phyloP scores from a whole-genome alignment of 1,140 invertebrate genomes.

The Diorhabda elongata region DNA sequence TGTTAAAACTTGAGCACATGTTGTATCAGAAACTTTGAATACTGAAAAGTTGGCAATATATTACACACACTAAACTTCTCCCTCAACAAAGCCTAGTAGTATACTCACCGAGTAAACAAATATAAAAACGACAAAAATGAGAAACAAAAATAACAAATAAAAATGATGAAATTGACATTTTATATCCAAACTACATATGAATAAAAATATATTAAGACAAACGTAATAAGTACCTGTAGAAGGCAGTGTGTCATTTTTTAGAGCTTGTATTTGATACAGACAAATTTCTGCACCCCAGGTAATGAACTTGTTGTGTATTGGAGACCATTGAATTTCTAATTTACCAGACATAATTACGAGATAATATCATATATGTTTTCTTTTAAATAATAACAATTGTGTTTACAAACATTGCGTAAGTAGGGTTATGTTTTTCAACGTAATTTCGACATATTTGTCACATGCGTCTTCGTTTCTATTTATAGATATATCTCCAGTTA shows the following conservation, averaged over 20 bases:
- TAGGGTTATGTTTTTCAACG: background rate
- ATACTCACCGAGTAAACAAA: slow-evolving; percentile 11
- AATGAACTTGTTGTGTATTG: slow-evolving; percentile 74
- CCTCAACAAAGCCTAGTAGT: slow-evolving; percentile 18
- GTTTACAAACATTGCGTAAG: background rate
- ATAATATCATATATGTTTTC: background rate
- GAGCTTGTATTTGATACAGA: slow-evolving; percentile 69
- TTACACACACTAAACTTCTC: slow-evolving; percentile 11
- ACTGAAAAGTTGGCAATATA: slow-evolving; percentile 46
- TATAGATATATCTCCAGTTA: no score
- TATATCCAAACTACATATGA: background rate
- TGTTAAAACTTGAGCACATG: slow-evolving; percentile 62
- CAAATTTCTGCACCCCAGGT: slow-evolving; percentile 82
- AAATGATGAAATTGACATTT: background rate
- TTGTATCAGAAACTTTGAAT: slow-evolving; percentile 62
- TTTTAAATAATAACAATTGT: background rate
- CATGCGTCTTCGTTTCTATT: no score
- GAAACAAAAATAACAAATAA: slow-evolving; percentile 6
- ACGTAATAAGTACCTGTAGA: background rate
- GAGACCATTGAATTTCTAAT: slow-evolving; percentile 78
- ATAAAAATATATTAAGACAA: background rate
- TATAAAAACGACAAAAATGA: slow-evolving; percentile 18
- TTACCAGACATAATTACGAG: slow-evolving; percentile 46
- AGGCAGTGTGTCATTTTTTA: slow-evolving; percentile 48
- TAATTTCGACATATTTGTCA: no score